Evolutionary conservation across 2,113 vertebrate genomes (phyloP).

Genomic region (Empidonax traillii): DNA sequence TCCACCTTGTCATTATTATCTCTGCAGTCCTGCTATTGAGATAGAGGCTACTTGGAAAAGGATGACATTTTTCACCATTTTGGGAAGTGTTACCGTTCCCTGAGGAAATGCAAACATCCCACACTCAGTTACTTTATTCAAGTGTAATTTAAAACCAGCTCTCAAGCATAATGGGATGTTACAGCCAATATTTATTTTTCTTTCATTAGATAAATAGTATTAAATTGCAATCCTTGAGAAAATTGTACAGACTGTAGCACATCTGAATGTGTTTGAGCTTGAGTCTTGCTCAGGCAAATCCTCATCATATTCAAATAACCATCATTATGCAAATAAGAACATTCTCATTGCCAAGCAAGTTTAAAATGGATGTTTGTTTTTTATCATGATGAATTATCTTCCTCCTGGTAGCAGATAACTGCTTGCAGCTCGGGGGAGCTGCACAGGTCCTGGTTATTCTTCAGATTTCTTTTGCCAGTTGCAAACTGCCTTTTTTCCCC

Average conservation of each 20-base stretch:
- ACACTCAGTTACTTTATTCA: conserved; percentile 29
- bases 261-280: conserved; percentile 64
- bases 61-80: background rate
- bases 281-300: conserved; percentile 62
- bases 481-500: background rate
- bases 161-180: conserved; percentile 55
- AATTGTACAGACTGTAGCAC: conserved; percentile 45
- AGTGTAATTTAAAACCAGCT: conserved; percentile 29
- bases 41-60: background rate
- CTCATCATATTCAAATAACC: conserved; percentile 70
- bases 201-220: conserved; percentile 76
- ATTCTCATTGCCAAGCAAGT: conserved; percentile 43
- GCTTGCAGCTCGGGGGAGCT: background rate
- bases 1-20: background rate
- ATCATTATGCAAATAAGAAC: conserved; percentile 71
- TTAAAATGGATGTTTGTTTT: conserved; percentile 68
- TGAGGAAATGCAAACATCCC: conserved; percentile 14
- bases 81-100: background rate
- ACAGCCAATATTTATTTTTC: conserved; percentile 71
- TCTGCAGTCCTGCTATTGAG: background rate
- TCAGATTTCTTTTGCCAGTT: background rate
- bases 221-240: conserved; percentile 72
- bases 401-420: background rate
- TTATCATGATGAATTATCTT: conserved; percentile 58
- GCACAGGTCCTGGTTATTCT: background rate